Conservation (phyloP, 2,113 vertebrate genomes). For the Ceuthmochares aereus region DNA sequence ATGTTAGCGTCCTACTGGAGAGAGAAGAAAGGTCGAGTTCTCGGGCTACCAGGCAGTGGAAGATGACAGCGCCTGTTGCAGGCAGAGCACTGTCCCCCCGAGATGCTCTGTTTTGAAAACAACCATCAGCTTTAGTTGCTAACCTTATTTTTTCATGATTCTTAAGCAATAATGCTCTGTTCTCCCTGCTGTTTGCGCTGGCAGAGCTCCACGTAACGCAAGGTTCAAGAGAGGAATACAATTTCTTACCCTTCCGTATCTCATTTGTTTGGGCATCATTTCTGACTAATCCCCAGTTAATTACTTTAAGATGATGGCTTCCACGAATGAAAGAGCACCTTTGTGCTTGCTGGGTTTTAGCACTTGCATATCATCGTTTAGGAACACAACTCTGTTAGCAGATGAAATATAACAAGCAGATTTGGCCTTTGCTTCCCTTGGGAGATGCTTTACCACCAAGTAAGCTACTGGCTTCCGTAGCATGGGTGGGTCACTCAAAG, state of each 20-base stretch:
- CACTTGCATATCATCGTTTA: neutral
- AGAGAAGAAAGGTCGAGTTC: rapidly evolving
- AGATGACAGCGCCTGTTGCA: neutral
- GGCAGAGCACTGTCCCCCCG: rapidly evolving
- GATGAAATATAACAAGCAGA: neutral
- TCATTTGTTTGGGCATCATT: conserved; percentile 51
- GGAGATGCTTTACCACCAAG: neutral
- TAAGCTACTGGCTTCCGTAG: neutral
- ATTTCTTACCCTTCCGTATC: conserved; percentile 23
- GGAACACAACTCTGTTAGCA: neutral
- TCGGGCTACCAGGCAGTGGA: rapidly evolving
- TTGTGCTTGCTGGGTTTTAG: neutral
- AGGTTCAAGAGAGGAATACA: neutral
- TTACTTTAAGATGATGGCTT: conserved; percentile 28
- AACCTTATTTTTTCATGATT: neutral
- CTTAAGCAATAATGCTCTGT: neutral
- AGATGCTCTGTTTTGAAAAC: neutral
- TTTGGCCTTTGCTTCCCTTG: neutral
- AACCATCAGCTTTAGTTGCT: neutral
- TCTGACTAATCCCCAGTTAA: conserved; percentile 56
- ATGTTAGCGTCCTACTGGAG: rapidly evolving
- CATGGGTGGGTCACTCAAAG: neutral
- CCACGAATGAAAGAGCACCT: conserved; percentile 33
- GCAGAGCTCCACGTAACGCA: neutral
- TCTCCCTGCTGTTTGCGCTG: conserved; percentile 5